phyloP scores from a whole-genome alignment of 2,888 invertebrate genomes.

The Caenorhabditis sp. region DNA sequence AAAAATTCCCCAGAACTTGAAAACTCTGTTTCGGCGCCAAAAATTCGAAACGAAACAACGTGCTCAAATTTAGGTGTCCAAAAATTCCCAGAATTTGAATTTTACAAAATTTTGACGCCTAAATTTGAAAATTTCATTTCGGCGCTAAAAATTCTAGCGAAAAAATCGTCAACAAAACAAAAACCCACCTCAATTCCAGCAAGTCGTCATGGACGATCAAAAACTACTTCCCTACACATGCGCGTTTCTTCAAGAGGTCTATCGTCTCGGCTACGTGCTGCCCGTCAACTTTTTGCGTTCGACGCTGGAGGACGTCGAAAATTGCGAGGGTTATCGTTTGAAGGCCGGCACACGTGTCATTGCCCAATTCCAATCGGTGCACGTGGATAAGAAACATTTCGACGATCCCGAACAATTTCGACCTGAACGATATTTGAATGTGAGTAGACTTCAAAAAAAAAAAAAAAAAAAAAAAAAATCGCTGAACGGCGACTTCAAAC shows the following conservation, averaged over 20 bases:
- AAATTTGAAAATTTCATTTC: too few relatives aligned
- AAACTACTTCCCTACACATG: constrained; percentile 46
- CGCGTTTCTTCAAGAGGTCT: constrained; percentile 49
- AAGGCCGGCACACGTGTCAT: constrained; percentile 41
- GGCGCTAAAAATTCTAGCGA: too few relatives aligned
- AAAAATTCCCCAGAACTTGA: too few relatives aligned
- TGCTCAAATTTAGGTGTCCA: too few relatives aligned
- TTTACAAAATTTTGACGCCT: too few relatives aligned
- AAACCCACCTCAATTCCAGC: too few relatives aligned
- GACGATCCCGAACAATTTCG: constrained; percentile 32
- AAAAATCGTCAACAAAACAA: too few relatives aligned
- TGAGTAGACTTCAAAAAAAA: constrained; percentile 5
- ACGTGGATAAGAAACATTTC: constrained; percentile 45
- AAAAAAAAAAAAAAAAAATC: not conserved
- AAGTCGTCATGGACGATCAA: constrained; percentile 45
- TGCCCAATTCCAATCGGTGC: constrained; percentile 43
- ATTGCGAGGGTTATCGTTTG: constrained; percentile 35
- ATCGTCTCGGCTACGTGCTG: constrained; percentile 46
- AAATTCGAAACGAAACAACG: too few relatives aligned
- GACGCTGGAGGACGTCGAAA: constrained; percentile 30
- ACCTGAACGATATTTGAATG: constrained; percentile 41
- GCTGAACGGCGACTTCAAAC: too few relatives aligned
- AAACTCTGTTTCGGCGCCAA: too few relatives aligned
- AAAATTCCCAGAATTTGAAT: too few relatives aligned
- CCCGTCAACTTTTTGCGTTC: constrained; percentile 43